Base-by-base conservation (phyloP, 2,888 invertebrate species). In the Rhagium mordax region DNA sequence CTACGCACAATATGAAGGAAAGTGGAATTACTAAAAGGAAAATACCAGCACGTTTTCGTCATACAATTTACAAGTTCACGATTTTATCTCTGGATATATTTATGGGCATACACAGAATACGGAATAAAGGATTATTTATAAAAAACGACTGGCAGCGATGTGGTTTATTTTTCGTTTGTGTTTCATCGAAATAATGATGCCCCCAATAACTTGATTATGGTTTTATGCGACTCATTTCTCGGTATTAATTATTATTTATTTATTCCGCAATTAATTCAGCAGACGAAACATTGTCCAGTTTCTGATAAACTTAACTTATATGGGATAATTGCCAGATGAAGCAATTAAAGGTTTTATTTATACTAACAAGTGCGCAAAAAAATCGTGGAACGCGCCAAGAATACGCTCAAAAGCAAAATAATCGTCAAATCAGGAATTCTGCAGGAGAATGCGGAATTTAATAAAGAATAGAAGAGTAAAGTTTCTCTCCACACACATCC, bases 1-100 rank as follows among this genome's bases (percentile, higher is more conserved):
- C 47, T 41, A 21, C 16, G 61, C 61, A 47, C 21, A 61, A 61
- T 47, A 15, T 21, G 61, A 47, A 61, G 61, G 20, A 47, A 47
- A 61, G 61, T 61, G 47, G 47, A 33, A 73, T 64, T 60, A 66
- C 64, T 65, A 55, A 76, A 49, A 57, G 67, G 72, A 60, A 76
- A 78, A 78, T 78, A 62, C 76, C 72, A 53, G 76, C 80, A 80
- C 80, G 80, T 80, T 76, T 76, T 72, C 76, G 71, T 77, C 80
- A 77, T 78, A 75, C 75, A 75, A 77, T 77, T 77, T 77, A 77
- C 74, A 72, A 75, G 76, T 70, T 75, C 64, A 73, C 73, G 78
- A 78, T 78, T 71, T 78, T 77, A 78, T 79, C 79, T 74, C 76
- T 51, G 68, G 66, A 74, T 77, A 76, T 78, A 78, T 79, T 78